phyloP scores from a whole-genome alignment of 2,797 vertebrate species.

The Catharus ustulatus region DNA sequence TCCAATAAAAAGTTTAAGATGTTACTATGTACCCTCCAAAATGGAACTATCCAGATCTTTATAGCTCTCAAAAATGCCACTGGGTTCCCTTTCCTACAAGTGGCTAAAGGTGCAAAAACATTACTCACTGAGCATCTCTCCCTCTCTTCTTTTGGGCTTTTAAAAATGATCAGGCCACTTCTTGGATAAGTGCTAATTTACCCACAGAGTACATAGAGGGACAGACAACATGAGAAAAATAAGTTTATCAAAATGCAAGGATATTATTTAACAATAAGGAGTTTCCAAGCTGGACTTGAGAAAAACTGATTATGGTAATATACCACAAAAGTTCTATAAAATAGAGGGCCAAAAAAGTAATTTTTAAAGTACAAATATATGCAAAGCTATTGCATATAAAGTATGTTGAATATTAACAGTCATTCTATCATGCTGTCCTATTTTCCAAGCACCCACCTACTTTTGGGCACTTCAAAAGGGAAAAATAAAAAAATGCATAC shows the following conservation, averaged over 20 bases:
- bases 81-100: not conserved
- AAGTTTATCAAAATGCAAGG: not conserved
- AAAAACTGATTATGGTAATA: not conserved
- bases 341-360: not conserved
- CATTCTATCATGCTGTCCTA: not conserved
- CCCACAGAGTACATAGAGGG: not conserved
- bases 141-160: not conserved
- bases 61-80: not conserved
- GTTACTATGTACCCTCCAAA: constrained; percentile 16
- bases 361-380: not conserved
- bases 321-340: not conserved
- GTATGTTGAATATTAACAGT: constrained; percentile 25
- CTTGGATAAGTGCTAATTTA: not conserved
- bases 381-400: not conserved
- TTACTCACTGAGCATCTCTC: not conserved
- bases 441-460: constrained; percentile 23
- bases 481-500: not conserved
- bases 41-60: constrained; percentile 14
- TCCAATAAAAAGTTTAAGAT: constrained; percentile 53
- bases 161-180: not conserved
- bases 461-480: not conserved
- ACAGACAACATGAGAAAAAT: not conserved
- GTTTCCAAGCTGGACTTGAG: not conserved
- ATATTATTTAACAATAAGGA: not conserved
- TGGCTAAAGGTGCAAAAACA: not conserved